Conservation (phyloP, 2,888 invertebrate genomes). For the Flexamia atlantica region DNA sequence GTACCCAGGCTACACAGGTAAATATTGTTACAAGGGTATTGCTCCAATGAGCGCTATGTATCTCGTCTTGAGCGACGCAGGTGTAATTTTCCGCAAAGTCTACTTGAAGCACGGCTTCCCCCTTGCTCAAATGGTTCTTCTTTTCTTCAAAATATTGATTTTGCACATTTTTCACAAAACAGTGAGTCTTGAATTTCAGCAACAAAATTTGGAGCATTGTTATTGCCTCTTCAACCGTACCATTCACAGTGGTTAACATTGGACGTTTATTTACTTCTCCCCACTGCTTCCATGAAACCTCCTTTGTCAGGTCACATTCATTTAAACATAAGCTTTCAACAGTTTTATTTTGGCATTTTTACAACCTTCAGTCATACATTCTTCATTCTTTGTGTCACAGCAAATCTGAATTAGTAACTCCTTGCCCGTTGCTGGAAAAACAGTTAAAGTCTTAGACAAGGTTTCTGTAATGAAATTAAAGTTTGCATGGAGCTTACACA, state of each 20-base stretch:
- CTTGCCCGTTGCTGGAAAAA: conserved; percentile 54
- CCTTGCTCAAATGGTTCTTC: conserved; percentile 55
- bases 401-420: conserved; percentile 51
- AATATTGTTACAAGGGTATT: conserved; percentile 57
- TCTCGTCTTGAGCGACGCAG: conserved; percentile 54
- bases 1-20: conserved; percentile 48
- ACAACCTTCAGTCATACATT: conserved; percentile 57
- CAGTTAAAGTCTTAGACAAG: conserved; percentile 56
- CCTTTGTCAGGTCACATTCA: conserved; percentile 57
- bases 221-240: conserved; percentile 58
- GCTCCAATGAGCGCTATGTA: conserved; percentile 56
- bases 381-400: conserved; percentile 55
- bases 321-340: conserved; percentile 57
- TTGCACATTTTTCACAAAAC: conserved; percentile 52
- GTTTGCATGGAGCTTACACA: conserved; percentile 46
- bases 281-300: conserved; percentile 57
- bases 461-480: conserved; percentile 54
- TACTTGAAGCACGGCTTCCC: conserved; percentile 53
- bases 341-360: conserved; percentile 54
- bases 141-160: conserved; percentile 57
- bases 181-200: conserved; percentile 51
- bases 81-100: conserved; percentile 54
- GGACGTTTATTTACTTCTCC: conserved; percentile 49
- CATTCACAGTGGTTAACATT: conserved; percentile 55
- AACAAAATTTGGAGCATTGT: conserved; percentile 57